Conservation (phyloP, 2,797 vertebrate species). For the Pogonophryne albipinna region DNA sequence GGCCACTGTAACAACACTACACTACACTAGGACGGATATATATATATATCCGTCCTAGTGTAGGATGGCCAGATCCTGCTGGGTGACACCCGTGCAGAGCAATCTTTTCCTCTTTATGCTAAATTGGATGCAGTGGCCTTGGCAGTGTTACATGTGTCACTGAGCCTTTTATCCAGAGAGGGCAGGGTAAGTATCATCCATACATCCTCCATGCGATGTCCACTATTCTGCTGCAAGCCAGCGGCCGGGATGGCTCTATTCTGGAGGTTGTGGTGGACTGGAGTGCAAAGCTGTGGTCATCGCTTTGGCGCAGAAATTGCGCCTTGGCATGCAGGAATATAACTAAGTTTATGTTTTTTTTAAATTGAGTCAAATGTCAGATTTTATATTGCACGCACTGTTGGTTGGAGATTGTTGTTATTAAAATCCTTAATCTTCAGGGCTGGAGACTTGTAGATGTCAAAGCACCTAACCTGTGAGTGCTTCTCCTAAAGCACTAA, state of each 20-base stretch:
- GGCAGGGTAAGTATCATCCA: constrained; percentile 29
- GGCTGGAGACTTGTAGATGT: constrained; percentile 4
- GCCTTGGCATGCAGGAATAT: constrained; percentile 57
- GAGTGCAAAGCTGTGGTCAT: constrained; percentile 73
- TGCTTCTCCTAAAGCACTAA: constrained; percentile 17
- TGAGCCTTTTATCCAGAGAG: constrained; percentile 41
- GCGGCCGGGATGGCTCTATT: constrained; percentile 50
- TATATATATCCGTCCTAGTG: neutral
- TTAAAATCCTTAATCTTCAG: constrained; percentile 4
- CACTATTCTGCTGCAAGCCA: constrained; percentile 34
- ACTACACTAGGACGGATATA: no score
- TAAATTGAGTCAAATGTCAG: constrained; percentile 37
- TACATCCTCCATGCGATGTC: constrained; percentile 31
- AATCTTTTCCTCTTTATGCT: constrained; percentile 50
- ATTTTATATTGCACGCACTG: constrained; percentile 7
- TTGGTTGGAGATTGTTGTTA: constrained; percentile 14
- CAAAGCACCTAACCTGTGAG: constrained; percentile 21
- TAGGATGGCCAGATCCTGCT: constrained; percentile 49
- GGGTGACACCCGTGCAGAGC: constrained; percentile 45
- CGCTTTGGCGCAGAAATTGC: constrained; percentile 58
- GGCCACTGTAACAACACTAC: no score
- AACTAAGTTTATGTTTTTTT: constrained; percentile 54
- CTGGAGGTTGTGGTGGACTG: constrained; percentile 68
- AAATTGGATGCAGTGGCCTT: constrained; percentile 49
- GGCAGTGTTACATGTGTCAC: constrained; percentile 43